Base-by-base conservation (phyloP, 2,113 vertebrate genomes). In the Electrona antarctica region DNA sequence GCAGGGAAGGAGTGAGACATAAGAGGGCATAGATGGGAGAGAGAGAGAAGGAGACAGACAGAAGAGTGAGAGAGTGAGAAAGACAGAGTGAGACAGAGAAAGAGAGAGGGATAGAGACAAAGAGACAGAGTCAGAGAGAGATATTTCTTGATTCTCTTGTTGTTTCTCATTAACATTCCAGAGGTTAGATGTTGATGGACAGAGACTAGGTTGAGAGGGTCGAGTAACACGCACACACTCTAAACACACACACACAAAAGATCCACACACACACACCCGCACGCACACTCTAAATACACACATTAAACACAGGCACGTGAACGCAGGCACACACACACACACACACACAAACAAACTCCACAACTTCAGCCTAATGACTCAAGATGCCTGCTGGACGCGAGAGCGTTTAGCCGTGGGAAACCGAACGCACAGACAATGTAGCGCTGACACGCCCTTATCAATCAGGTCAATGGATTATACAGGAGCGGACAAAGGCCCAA, bases 111-210 rank as follows among this genome's bases (percentile, higher is more conserved):
- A n/a, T n/a, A n/a, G n/a, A n/a, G n/a, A 21, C 21, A 21, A 2
- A 21, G 21, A 21, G 21, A 21, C 21, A 21, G 21, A 21, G 21
- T 21, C 21, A 21, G 21, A 21, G 21, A 21, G 21, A 21, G 21
- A 21, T 21, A 21, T 21, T 21, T 21, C 21, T 21, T 81, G 88
- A 84, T 87, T 81, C 81, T 72, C 85, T 90, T 85, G 85, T 85
- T 85, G 82, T 78, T 88, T 89, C 88, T 91, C 88, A 92, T 91
- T 88, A 88, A 91, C 85, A 90, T 90, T 90, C 88, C 88, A 81
- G 76, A 73, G 75, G 75, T 66, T 21, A 87, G 82, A 82, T 90
- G 86, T 85, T 88, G 91, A 91, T 88, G 85, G 88, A 91, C 82
- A 84, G 83, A 83, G 71, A 67, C 74, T 79, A 82, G 83, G 71